Evolutionary conservation across 2,113 vertebrate genomes (phyloP).

Genomic region (Bufo gargarizans): DNA sequence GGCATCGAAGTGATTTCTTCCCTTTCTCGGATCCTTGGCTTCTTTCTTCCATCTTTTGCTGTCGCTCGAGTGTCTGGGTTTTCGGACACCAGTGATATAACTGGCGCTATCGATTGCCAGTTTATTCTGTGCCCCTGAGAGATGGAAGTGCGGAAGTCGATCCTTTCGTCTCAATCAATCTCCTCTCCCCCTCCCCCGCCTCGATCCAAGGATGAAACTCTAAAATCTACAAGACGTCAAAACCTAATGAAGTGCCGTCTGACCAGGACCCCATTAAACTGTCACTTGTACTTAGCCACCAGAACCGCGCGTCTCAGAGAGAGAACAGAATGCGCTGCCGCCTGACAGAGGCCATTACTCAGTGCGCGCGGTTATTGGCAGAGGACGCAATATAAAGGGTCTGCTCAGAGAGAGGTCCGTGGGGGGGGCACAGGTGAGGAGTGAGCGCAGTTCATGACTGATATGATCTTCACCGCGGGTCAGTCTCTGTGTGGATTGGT

Average conservation of each 20-base stretch:
- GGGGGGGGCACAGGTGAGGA: not conserved
- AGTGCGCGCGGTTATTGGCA: not conserved
- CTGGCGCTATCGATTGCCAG: not conserved
- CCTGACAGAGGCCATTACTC: slow-evolving; percentile 42
- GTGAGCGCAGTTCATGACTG: too few relatives aligned
- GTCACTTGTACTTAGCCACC: slow-evolving; percentile 41
- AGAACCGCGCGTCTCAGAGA: not conserved
- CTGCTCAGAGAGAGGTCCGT: not conserved
- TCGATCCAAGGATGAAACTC: not conserved
- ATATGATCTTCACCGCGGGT: too few relatives aligned
- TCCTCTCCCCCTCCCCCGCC: not conserved
- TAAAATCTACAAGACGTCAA: not conserved
- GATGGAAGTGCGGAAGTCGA: slow-evolving; percentile 26
- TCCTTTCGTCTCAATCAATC: slow-evolving; percentile 29
- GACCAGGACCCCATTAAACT: slow-evolving; percentile 37
- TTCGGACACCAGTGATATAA: not conserved
- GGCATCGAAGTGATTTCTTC: too few relatives aligned
- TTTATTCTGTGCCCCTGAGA: not conserved
- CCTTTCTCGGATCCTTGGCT: too few relatives aligned
- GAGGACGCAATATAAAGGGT: not conserved
- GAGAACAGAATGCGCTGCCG: not conserved
- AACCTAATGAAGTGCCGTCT: slow-evolving; percentile 40
- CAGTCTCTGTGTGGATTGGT: too few relatives aligned
- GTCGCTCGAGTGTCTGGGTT: too few relatives aligned
- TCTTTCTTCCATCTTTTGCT: too few relatives aligned